Percentiles rank a stretch among this genome's conserved stretches.
phyloP scores from a whole-genome alignment of 2,888 invertebrate species.

The Minunthozetes semirufus region DNA sequence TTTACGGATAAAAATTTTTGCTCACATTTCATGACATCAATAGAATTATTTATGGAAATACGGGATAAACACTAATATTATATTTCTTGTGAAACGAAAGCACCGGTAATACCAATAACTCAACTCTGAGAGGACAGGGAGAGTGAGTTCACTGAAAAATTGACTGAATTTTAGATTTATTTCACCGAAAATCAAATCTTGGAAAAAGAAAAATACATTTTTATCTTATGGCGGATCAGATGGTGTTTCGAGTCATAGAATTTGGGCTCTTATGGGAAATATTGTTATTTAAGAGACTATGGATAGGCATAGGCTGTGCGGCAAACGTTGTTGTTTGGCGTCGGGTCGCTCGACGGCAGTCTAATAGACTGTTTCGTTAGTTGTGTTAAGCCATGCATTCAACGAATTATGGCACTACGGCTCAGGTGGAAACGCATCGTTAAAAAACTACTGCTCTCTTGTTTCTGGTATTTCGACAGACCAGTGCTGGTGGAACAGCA shows the following conservation, averaged over 20 bases:
- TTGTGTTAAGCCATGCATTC: conserved; percentile 12
- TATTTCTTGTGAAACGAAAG: neutral
- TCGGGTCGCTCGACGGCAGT: neutral
- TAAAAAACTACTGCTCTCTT: neutral
- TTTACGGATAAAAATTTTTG: neutral
- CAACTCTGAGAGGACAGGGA: no score
- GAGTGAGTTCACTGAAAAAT: no score
- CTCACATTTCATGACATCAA: neutral
- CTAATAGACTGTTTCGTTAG: neutral
- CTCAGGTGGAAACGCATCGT: neutral
- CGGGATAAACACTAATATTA: conserved; percentile 14
- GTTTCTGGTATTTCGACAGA: conserved; percentile 20
- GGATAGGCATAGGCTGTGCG: neutral
- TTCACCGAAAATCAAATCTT: no score
- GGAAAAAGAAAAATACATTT: no score
- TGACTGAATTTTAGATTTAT: no score
- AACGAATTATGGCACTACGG: conserved; percentile 11
- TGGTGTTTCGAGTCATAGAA: no score
- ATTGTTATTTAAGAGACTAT: no score
- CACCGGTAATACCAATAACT: neutral
- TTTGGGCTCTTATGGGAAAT: no score
- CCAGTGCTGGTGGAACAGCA: neutral
- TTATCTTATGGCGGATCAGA: no score
- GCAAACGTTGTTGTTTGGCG: neutral
- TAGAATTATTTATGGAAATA: conserved; percentile 20